Evolutionary conservation across 2,113 vertebrate species (phyloP).

Genomic region (Prunella himalayana): DNA sequence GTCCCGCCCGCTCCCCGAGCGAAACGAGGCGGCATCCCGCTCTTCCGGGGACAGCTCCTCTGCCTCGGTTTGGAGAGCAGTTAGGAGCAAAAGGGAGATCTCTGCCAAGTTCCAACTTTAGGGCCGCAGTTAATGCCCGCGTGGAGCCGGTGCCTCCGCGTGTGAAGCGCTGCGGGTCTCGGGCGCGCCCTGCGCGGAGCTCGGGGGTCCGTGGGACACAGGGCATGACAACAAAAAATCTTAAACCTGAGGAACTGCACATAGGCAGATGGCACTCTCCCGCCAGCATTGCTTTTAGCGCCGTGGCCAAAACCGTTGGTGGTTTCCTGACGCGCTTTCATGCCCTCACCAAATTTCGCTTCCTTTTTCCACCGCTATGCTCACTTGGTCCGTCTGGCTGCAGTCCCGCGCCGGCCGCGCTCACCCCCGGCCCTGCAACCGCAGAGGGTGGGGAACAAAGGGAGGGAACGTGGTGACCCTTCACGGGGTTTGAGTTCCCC

Average conservation of each 20-base stretch:
- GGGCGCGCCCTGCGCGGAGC: neutral
- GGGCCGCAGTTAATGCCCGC: neutral
- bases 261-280: neutral
- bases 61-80: neutral
- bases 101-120: neutral
- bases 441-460: neutral
- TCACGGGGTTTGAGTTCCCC: neutral
- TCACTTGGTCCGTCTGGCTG: neutral
- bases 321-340: slow-evolving; percentile 72
- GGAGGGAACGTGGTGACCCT: neutral
- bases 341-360: slow-evolving; percentile 55
- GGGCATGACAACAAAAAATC: neutral
- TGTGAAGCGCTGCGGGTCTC: neutral
- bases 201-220: fast-evolving
- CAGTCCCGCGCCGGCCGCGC: neutral
- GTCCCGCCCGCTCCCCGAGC: neutral
- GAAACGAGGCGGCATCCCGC: neutral
- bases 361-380: slow-evolving; percentile 42
- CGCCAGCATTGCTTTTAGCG: neutral
- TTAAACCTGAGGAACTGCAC: neutral
- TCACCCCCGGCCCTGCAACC: neutral
- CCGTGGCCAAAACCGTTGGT: slow-evolving; percentile 63
- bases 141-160: neutral
- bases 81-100: neutral
- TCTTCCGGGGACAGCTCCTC: neutral